Base-by-base conservation (phyloP, 2,113 vertebrate species). In the Cnemophilus loriae region DNA sequence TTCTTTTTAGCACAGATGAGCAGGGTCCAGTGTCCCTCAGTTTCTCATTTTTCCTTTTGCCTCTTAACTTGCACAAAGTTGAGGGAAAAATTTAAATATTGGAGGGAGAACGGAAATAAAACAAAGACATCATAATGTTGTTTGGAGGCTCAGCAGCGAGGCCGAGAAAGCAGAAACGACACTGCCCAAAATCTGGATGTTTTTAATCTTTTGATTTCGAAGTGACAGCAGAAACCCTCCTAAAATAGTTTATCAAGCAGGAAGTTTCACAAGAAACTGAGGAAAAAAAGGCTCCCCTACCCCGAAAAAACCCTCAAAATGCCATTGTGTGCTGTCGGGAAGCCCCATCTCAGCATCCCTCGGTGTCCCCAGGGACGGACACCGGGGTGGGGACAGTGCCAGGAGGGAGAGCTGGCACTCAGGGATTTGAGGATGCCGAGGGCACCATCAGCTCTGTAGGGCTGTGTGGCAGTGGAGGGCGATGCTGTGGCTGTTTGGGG, bases 381-480 rank as follows among this genome's bases (percentile, higher is more conserved):
- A 8, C 0, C 1, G 79, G 16, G n/a, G 63, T 24, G 4, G 6
- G 82, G 57, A 1, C 37, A 35, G 50, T 18, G 81, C 57, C 69
- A 74, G 81, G 65, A 46, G 73, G 56, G 6, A 53, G 57, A 12
- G 55, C 24, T 46, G 12, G 80, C 10, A 10, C 17, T 0, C 7
- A 16, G 50, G 68, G 46, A 10, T 0, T 20, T 4, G 60, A 6
- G 47, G 56, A 3, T 73, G 20, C 49, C 28, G 10, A 55, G 60
- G 60, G 35, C 60, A n/a, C 59, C 60, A 21, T 5, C 65, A 22
- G 9, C 30, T 33, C 56, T 2, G 0, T 3, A 11, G 79, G 64
- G 49, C 0, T 44, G 4, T 5, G 1, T 2, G n/a, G 69, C 41
- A 35, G 4, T 2, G 8, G 22, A 28, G 64, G 46, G n/a, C 0